Evolutionary conservation across 2,797 vertebrate species (phyloP).

Genomic region (Brachyrhaphis roseni): DNA sequence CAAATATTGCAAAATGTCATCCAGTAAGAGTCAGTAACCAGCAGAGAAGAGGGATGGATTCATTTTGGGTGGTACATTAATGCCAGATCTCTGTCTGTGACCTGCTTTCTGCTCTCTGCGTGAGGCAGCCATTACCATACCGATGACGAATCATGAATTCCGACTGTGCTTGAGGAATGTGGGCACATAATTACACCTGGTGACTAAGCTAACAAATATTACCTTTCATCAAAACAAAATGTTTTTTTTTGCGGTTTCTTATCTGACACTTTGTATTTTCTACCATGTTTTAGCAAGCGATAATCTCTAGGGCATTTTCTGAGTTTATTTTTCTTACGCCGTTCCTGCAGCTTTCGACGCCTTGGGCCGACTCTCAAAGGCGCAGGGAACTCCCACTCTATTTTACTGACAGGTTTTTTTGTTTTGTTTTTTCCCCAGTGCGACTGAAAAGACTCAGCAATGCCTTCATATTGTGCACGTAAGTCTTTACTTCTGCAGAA

Average conservation of each 20-base stretch:
- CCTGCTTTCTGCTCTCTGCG: not conserved
- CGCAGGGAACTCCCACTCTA: slow-evolving; percentile 2
- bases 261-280: slow-evolving; percentile 35
- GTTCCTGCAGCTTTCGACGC: not conserved
- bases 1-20: not conserved
- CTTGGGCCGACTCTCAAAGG: slow-evolving; percentile 3
- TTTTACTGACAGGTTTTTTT: not conserved
- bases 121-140: slow-evolving; percentile 1
- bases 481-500: slow-evolving; percentile 14
- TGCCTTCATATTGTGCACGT: not conserved
- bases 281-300: slow-evolving; percentile 18
- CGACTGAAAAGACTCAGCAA: slow-evolving; percentile 2
- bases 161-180: slow-evolving; percentile 17
- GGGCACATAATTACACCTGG: slow-evolving; percentile 19
- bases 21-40: not conserved
- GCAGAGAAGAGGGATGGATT: not conserved
- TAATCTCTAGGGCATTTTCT: slow-evolving; percentile 9
- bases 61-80: not conserved
- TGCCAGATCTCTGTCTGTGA: not conserved
- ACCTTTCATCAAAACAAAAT: slow-evolving; percentile 26
- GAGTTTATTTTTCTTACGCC: slow-evolving; percentile 43
- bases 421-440: too few species aligned
- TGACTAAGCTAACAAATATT: slow-evolving; percentile 47
- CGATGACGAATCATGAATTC: not conserved
- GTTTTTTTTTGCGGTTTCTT: slow-evolving; percentile 46